phyloP scores from a whole-genome alignment of 2,113 vertebrate genomes.

The Rhinopithecus roxellana region DNA sequence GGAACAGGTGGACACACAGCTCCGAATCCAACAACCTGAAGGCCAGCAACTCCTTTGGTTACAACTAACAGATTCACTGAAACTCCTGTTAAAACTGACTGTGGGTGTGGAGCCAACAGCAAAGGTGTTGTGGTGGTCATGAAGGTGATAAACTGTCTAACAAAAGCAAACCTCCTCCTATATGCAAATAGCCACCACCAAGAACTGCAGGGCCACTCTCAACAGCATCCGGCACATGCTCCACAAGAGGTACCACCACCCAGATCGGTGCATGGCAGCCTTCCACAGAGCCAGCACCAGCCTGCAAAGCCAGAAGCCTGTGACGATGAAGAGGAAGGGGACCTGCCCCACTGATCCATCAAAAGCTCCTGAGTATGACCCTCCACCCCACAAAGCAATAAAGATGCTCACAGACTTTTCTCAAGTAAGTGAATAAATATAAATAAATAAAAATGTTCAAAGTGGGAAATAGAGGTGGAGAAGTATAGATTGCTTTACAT shows the following conservation, averaged over 20 bases:
- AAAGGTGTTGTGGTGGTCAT: conserved; percentile 85
- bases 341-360: conserved; percentile 84
- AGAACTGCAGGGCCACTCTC: conserved; percentile 87
- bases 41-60: conserved; percentile 87
- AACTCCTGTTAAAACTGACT: conserved; percentile 78
- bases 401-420: background rate
- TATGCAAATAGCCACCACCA: conserved; percentile 86
- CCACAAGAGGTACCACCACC: conserved; percentile 86
- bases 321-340: conserved; percentile 82
- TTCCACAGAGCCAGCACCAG: conserved; percentile 86
- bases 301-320: conserved; percentile 88
- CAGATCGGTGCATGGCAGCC: conserved; percentile 86
- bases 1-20: conserved; percentile 87
- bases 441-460: background rate
- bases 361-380: conserved; percentile 82
- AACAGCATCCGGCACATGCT: conserved; percentile 87
- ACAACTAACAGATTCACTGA: conserved; percentile 87
- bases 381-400: background rate
- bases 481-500: background rate
- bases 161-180: conserved; percentile 84
- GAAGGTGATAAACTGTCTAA: conserved; percentile 85
- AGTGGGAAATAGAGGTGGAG: background rate
- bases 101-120: conserved; percentile 85
- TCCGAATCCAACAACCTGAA: conserved; percentile 88
- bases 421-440: background rate